Base-by-base conservation (phyloP, 2,797 vertebrate genomes). In the Yasuhikotakia modesta region DNA sequence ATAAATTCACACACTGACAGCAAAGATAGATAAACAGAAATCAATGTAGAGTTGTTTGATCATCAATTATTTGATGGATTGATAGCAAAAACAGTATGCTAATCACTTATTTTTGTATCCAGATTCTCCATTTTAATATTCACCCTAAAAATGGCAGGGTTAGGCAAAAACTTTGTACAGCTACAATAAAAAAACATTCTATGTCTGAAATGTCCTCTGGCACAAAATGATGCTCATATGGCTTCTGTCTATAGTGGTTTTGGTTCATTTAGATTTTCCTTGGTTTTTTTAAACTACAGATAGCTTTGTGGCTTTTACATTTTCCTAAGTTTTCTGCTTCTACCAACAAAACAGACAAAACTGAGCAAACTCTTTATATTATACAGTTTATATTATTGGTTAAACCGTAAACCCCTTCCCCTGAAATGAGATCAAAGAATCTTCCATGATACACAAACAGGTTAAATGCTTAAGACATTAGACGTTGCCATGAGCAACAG, bases 401-500 rank as follows among this genome's bases (percentile, higher is more conserved):
- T 13, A 35, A 68, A 50, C 55, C 30, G 48, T 19, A 70, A 43
- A 50, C 30, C 7, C 21, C n/a, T 35, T 61, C 39, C 10, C 17
- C 16, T 11, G 13, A 71, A 68, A 70, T 78, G 58, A 57, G 22
- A 78, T 78, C 5, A 30, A 61, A 70, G 22, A 17, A 70, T 30
- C 45, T 46, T 39, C 53, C 32, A 35, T 30, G 71, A 76, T 48
- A 66, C 27, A 65, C 22, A 61, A 35, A 77, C 70, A 76, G 24
- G 43, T 43, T 73, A 45, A 66, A 63, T 16, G 70, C 46, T 67
- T 65, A 45, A 27, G 52, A 70, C 69, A 73, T 39, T 78, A 43
- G 65, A 50, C 32, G 79, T 91, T 89, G 89, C 90, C 87, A 87
- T 53, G 80, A 88, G 86, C 87, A 90, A 88, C 86, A 73, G 68